Evolutionary conservation across 2,888 invertebrate genomes (phyloP).

Genomic region (Dendrolimus pini): DNA sequence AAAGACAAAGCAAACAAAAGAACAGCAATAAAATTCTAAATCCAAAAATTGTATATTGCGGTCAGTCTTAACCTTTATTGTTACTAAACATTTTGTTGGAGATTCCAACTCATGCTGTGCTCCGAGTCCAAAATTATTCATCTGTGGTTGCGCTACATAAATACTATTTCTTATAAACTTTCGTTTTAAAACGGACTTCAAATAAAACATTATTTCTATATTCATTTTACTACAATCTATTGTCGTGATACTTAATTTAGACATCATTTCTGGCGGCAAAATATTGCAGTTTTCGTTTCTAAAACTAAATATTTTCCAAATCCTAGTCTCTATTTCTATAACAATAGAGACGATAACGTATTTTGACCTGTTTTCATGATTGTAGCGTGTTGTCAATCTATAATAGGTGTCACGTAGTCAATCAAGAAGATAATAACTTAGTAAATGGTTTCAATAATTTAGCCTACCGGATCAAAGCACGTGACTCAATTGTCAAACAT

Average conservation of each 20-base stretch:
- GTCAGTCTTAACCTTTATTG: too few relatives aligned
- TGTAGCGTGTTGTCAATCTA: background rate
- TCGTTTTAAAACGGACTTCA: too few relatives aligned
- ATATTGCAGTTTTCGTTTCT: background rate
- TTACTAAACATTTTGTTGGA: too few relatives aligned
- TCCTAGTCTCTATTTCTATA: background rate
- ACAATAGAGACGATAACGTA: background rate
- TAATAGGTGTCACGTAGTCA: constrained; percentile 7
- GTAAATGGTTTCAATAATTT: constrained; percentile 1
- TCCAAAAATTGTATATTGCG: too few relatives aligned
- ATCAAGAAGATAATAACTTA: constrained; percentile 7
- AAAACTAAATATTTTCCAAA: background rate
- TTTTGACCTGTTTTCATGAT: background rate
- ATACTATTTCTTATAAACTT: too few relatives aligned
- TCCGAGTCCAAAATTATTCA: too few relatives aligned
- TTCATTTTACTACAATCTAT: too few relatives aligned
- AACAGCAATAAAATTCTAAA: too few relatives aligned
- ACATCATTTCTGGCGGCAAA: constrained; percentile 7
- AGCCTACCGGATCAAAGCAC: background rate
- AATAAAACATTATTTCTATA: too few relatives aligned
- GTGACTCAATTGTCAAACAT: background rate
- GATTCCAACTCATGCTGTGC: too few relatives aligned
- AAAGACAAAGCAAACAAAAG: too few relatives aligned
- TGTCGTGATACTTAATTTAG: constrained; percentile 6
- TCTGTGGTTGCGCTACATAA: too few relatives aligned